phyloP scores from a whole-genome alignment of 2,888 invertebrate genomes.

The Cataglyphis livida region DNA sequence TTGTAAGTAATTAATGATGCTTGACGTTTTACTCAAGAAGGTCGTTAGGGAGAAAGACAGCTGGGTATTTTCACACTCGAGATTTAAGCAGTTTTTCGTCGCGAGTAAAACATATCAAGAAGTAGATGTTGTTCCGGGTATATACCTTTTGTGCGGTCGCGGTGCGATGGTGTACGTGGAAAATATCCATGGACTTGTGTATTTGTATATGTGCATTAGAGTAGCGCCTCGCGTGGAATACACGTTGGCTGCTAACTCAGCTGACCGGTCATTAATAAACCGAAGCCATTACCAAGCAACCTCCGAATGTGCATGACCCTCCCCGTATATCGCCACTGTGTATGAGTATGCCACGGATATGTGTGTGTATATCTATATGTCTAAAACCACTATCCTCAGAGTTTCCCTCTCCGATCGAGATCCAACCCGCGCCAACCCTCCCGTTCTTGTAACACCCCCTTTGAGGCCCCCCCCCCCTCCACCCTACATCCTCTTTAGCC shows the following conservation, averaged over 20 bases:
- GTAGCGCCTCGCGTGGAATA: conserved; percentile 78
- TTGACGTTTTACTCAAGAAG: conserved; percentile 29
- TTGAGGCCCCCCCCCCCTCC: conserved; percentile 15
- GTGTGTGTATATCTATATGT: conserved; percentile 65
- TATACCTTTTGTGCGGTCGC: conserved; percentile 35
- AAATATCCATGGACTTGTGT: conserved; percentile 4
- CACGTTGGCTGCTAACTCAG: conserved; percentile 79
- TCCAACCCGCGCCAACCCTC: conserved; percentile 61
- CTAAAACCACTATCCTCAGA: conserved; percentile 83
- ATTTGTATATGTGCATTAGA: conserved; percentile 60
- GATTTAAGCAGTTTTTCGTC: conserved; percentile 48
- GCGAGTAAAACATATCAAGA: conserved; percentile 39
- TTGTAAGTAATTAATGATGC: conserved; percentile 32
- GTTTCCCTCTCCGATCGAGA: conserved; percentile 80
- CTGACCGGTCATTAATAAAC: conserved; percentile 85
- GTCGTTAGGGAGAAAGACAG: conserved; percentile 33
- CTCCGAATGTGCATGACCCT: conserved; percentile 75
- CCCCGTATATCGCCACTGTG: conserved; percentile 65
- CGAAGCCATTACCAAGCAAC: conserved; percentile 83
- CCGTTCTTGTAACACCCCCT: conserved; percentile 47
- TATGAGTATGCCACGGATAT: conserved; percentile 44
- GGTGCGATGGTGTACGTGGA: neutral
- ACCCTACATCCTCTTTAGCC: conserved; percentile 71
- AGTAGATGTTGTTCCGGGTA: conserved; percentile 42
- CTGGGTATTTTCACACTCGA: conserved; percentile 49